These are phyloP conservation scores for Tenthredo amoena DNA, from an alignment of 2,888 invertebrate species.

Conservation along the genomic window DNA sequence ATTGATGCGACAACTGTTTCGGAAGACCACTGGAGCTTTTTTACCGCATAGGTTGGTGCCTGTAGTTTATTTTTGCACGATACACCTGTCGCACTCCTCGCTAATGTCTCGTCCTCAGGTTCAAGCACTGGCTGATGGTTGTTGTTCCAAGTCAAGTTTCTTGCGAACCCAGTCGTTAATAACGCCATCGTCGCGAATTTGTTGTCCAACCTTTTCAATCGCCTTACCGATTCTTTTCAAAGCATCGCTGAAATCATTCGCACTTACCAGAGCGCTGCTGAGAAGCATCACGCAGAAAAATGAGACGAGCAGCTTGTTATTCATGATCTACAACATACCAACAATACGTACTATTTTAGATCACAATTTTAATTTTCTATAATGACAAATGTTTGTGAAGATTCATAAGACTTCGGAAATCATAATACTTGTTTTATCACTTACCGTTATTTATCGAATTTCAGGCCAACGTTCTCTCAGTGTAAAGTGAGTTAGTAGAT, in stretches of 20 bases:
- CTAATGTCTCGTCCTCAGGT: neutral
- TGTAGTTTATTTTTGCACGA: neutral
- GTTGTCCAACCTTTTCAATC: constrained; percentile 48
- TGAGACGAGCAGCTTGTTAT: constrained; percentile 2
- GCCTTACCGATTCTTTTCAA: constrained; percentile 48
- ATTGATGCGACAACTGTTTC: neutral
- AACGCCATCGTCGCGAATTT: constrained; percentile 43
- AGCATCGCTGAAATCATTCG: constrained; percentile 41
- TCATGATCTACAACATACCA: constrained; percentile 19
- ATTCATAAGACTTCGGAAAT: neutral
- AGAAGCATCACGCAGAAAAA: constrained; percentile 33
- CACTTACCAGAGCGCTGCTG: constrained; percentile 6
- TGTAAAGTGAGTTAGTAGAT: neutral
- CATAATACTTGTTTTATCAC: neutral
- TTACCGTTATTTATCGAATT: constrained; percentile 6
- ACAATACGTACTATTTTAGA: neutral
- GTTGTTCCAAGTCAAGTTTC: constrained; percentile 15
- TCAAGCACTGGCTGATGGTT: neutral
- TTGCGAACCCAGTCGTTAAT: constrained; percentile 48
- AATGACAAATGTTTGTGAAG: neutral
- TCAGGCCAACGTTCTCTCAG: neutral
- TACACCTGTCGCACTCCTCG: neutral
- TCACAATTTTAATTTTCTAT: neutral
- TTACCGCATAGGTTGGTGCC: neutral
- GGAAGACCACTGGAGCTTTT: neutral